Percentiles rank a stretch among this genome's conserved stretches.
phyloP scores from a whole-genome alignment of 2,113 vertebrate genomes.

The Microcebus jonahi region DNA sequence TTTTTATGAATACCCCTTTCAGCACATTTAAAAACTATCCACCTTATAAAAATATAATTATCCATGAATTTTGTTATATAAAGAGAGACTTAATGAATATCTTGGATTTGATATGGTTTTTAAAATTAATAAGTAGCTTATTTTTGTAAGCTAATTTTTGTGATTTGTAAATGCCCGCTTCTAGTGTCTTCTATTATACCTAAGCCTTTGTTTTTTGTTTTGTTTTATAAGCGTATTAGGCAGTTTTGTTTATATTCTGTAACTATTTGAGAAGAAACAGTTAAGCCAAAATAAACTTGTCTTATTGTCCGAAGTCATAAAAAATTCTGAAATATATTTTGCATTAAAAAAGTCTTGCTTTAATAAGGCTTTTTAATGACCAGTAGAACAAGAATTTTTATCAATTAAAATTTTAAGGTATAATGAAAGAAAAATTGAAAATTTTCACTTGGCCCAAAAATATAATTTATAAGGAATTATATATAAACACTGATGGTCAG shows the following conservation, averaged over 20 bases:
- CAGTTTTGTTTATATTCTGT: background rate
- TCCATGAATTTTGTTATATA: background rate
- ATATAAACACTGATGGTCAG: background rate
- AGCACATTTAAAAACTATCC: background rate
- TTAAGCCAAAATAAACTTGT: background rate
- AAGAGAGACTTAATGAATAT: background rate
- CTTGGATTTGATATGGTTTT: background rate
- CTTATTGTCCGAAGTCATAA: background rate
- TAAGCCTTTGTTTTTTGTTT: background rate
- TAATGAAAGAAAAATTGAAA: background rate
- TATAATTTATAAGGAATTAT: background rate
- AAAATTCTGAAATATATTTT: constrained; percentile 32
- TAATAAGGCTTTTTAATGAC: background rate
- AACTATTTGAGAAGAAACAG: background rate
- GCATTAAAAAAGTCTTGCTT: background rate
- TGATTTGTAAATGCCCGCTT: background rate
- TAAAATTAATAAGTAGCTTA: constrained; percentile 5
- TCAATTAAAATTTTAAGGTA: background rate
- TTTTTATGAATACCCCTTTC: background rate
- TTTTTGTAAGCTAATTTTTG: no score
- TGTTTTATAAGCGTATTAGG: background rate
- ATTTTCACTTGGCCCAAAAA: background rate
- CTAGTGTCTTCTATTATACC: background rate
- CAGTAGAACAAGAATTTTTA: constrained; percentile 31
- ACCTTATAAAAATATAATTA: background rate